Percentiles rank a stretch among this genome's conserved stretches.
These are phyloP conservation scores for Chaetops frenatus DNA, from an alignment of 2,113 vertebrate genomes.

Conservation along the genomic window DNA sequence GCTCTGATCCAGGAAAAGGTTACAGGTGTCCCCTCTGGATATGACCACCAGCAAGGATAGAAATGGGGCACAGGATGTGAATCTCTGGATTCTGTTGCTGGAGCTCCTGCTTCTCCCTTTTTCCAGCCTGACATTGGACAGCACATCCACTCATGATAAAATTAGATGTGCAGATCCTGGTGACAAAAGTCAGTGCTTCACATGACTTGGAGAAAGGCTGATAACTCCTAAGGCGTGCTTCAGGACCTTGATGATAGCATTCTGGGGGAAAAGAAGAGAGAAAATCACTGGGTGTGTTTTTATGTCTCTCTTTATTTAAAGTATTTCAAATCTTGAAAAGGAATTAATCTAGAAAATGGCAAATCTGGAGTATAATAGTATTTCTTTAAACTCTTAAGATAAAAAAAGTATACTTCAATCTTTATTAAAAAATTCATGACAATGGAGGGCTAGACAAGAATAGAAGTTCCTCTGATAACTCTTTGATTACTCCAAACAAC, in stretches of 20 bases:
- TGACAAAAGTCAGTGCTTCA: not conserved
- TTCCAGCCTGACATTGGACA: not conserved
- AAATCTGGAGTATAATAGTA: not conserved
- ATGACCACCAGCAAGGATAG: not conserved
- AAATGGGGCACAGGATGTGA: not conserved
- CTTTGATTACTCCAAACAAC: not conserved
- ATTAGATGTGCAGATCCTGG: not conserved
- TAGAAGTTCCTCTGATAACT: not conserved
- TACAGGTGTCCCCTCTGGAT: not conserved
- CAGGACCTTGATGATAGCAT: not conserved
- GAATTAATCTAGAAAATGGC: not conserved
- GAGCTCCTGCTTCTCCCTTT: not conserved
- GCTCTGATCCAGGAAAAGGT: not conserved
- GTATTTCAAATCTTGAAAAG: not conserved
- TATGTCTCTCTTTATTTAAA: not conserved
- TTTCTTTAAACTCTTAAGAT: not conserved
- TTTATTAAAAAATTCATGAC: not conserved
- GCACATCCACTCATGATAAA: rapidly evolving
- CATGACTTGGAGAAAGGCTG: not conserved
- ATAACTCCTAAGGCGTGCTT: not conserved
- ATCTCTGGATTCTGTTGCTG: not conserved
- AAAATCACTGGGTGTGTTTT: not conserved
- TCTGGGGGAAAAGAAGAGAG: not conserved
- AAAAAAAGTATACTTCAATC: not conserved
- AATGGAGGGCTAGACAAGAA: not conserved